Percentiles rank a stretch among this genome's conserved stretches.
phyloP scores from a whole-genome alignment of 2,113 vertebrate genomes.

The Atlantisia rogersi region DNA sequence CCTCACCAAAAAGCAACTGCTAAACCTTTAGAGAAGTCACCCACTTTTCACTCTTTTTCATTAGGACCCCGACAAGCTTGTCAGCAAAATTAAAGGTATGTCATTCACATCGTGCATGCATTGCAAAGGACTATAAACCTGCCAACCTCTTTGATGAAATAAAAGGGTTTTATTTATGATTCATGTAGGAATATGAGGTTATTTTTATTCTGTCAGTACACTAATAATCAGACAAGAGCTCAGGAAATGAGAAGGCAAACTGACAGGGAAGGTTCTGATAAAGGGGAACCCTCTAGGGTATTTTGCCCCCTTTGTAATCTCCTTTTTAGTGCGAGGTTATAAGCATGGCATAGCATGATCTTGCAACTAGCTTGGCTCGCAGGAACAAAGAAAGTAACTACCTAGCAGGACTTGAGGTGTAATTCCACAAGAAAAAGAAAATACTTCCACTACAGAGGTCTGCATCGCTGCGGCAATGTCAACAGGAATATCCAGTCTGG shows the following conservation, averaged over 20 bases:
- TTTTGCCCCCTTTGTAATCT: slow-evolving; percentile 84
- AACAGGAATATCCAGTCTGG: slow-evolving; percentile 31
- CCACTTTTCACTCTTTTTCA: slow-evolving; percentile 82
- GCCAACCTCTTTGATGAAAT: slow-evolving; percentile 88
- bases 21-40: slow-evolving; percentile 87
- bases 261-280: slow-evolving; percentile 83
- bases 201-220: slow-evolving; percentile 86
- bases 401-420: slow-evolving; percentile 53
- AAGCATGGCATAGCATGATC: slow-evolving; percentile 74
- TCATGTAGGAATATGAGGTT: slow-evolving; percentile 86
- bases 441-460: slow-evolving; percentile 13
- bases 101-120: slow-evolving; percentile 87
- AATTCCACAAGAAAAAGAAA: slow-evolving; percentile 56
- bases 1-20: slow-evolving; percentile 82
- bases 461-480: slow-evolving; percentile 46
- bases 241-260: slow-evolving; percentile 81
- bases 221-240: slow-evolving; percentile 85
- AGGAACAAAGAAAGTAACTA: slow-evolving; percentile 74
- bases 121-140: slow-evolving; percentile 92
- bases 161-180: slow-evolving; percentile 89
- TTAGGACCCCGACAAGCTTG: slow-evolving; percentile 88
- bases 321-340: slow-evolving; percentile 77
- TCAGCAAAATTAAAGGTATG: slow-evolving; percentile 98
- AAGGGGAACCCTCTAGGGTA: slow-evolving; percentile 82
- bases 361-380: slow-evolving; percentile 68